A percentile compares a stretch with the other conserved stretches of the same genome.
Evolutionary conservation across 2,797 vertebrate species (phyloP).

Genomic region (Psittacula derbiana): DNA sequence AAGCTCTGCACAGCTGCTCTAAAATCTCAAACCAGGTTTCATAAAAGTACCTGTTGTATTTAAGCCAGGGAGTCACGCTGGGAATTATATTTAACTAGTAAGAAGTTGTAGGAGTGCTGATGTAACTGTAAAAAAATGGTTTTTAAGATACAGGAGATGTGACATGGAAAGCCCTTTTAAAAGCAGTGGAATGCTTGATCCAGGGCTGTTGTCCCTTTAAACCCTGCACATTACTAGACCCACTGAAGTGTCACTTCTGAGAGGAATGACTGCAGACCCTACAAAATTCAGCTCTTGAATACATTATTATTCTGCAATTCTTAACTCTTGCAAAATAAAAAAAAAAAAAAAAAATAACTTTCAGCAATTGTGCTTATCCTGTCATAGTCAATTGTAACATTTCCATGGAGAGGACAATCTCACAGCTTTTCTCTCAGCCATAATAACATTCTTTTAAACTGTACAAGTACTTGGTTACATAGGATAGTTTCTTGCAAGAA

Average conservation of each 20-base stretch:
- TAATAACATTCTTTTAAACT: background rate
- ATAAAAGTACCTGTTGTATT: slow-evolving; percentile 64
- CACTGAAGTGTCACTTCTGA: background rate
- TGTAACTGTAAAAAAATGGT: slow-evolving; percentile 54
- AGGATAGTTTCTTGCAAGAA: background rate
- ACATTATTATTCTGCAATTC: background rate
- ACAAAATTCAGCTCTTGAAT: background rate
- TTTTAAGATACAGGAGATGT: slow-evolving; percentile 42
- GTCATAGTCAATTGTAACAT: background rate
- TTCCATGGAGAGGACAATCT: background rate
- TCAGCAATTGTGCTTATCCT: background rate
- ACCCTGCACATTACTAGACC: background rate
- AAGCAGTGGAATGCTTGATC: background rate
- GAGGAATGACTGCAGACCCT: background rate
- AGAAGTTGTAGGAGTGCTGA: slow-evolving; percentile 60
- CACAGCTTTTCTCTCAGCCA: background rate
- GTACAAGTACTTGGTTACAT: background rate
- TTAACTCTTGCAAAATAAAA: background rate
- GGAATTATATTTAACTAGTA: slow-evolving; percentile 64
- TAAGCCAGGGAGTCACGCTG: slow-evolving; percentile 36
- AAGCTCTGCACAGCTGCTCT: slow-evolving; percentile 62
- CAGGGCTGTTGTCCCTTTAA: background rate
- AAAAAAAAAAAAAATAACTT: background rate
- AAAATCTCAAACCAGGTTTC: slow-evolving; percentile 63
- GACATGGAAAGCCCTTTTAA: slow-evolving; percentile 26